These are phyloP conservation scores for Planococcus citri DNA, from an alignment of 1,140 invertebrate species.

Conservation along the genomic window DNA sequence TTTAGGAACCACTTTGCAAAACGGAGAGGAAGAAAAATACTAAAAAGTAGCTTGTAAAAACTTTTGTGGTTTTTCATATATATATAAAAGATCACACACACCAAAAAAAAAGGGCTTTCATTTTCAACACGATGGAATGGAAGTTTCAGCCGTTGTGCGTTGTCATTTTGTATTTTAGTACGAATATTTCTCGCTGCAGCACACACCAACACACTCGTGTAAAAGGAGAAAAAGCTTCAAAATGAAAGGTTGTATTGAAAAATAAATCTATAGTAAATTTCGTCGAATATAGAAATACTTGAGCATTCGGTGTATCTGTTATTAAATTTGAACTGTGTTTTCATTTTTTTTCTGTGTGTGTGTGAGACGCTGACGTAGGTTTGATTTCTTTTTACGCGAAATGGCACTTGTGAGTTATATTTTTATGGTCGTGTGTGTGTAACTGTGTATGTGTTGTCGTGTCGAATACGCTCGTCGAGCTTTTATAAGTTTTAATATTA, in stretches of 20 bases:
- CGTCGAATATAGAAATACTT: neutral
- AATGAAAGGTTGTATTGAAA: neutral
- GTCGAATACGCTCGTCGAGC: no score
- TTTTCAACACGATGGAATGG: neutral
- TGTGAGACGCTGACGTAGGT: neutral
- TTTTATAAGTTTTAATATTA: no score
- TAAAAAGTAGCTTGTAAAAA: neutral
- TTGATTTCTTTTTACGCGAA: neutral
- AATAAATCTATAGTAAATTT: neutral
- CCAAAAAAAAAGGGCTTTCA: neutral
- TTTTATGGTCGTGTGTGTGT: no score
- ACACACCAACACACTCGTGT: no score
- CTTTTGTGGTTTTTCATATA: neutral
- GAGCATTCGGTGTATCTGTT: neutral
- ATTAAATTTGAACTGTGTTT: conserved; percentile 1
- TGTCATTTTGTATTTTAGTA: neutral
- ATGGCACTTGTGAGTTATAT: no score
- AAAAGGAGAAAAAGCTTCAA: neutral
- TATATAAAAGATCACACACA: neutral
- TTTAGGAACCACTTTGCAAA: neutral
- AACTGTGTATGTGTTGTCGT: no score
- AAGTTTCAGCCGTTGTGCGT: neutral
- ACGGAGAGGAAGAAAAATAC: no score
- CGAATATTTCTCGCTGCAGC: neutral
- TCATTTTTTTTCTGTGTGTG: no score